Base-by-base conservation (phyloP, 2,888 invertebrate genomes). In the Fissipunctia ypsillon region DNA sequence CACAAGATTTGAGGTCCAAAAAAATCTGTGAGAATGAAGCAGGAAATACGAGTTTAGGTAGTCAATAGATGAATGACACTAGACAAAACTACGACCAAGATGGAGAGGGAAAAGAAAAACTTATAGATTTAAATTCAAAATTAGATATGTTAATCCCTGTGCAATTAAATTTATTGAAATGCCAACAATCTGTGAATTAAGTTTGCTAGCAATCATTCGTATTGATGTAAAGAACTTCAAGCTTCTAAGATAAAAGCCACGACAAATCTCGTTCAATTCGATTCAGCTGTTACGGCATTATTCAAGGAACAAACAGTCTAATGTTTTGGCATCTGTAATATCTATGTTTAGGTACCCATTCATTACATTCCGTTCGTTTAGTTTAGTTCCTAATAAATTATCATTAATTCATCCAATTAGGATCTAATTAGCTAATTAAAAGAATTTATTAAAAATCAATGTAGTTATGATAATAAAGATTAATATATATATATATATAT, bases 41-140 rank as follows among this genome's bases (percentile, higher is more conserved):
- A 84, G 75, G 86, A 82, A 85, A 85, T 84, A 76, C 85, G 41
- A 64, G 84, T 85, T 84, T 69, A 65, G 65, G 67, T 65, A 72
- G 71, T 61, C 25, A 50, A 61, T 50, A 73, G 73, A 80, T 85
- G 86, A 85, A 85, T 85, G 84, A 66, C 73, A 71, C 71, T 56
- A 64, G 59, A 73, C 67, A n/a, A 76, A 54, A 69, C 69, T 45
- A 68, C 28, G 56, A 69, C 60, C 50, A 67, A 69, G 64, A 56
- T 72, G 48, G 43, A 72, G 61, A 72, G 60, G 19, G 12, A 52
- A 63, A 43, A 71, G 45, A 56, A 59, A 78, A 72, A 73, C 25
- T 0, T 25, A 31, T 28, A 7, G 22, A 70, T 64, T 31, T 41
- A 22, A 5, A 6, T 43, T 52, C n/a, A 63, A 63, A 73, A 70